phyloP scores from a whole-genome alignment of 1,140 invertebrate species.

The Eriocheir sinensis region DNA sequence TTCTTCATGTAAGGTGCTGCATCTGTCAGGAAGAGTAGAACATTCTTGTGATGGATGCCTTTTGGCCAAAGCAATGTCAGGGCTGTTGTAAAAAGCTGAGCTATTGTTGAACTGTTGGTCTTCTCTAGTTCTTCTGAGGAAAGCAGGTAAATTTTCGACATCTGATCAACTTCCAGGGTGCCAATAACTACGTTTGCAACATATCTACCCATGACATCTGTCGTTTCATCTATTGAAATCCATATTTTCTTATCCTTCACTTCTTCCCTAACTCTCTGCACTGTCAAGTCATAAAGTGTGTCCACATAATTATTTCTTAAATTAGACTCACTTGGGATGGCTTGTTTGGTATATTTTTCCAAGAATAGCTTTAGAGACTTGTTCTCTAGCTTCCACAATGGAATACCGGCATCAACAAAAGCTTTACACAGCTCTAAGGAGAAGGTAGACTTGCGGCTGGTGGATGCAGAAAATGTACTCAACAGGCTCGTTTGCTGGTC shows the following conservation, averaged over 20 bases:
- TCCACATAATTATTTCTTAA: constrained; percentile 45
- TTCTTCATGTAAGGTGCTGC: constrained; percentile 81
- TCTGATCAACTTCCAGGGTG: constrained; percentile 35
- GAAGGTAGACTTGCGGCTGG: constrained; percentile 42
- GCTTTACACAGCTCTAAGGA: constrained; percentile 28
- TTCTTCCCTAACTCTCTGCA: neutral
- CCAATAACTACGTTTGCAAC: constrained; percentile 71
- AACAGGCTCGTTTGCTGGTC: neutral
- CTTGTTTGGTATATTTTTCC: neutral
- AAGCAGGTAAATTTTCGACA: constrained; percentile 54
- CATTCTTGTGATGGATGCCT: constrained; percentile 78
- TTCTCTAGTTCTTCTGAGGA: constrained; percentile 52
- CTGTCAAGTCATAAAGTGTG: neutral
- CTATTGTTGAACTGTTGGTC: constrained; percentile 58
- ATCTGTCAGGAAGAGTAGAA: constrained; percentile 80
- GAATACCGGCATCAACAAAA: constrained; percentile 44
- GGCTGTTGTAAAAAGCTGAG: constrained; percentile 57
- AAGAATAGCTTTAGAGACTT: neutral
- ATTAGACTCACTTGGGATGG: neutral
- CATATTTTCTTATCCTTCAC: constrained; percentile 63
- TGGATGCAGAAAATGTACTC: neutral
- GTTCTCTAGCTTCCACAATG: constrained; percentile 33
- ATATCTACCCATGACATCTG: constrained; percentile 66
- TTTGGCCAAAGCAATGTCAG: constrained; percentile 51
- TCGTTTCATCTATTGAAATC: constrained; percentile 75